Evolutionary conservation across 2,113 vertebrate species (phyloP), one percentile per base, ranked within the genome.

Genomic region (Trichomycterus rosablanca): DNA sequence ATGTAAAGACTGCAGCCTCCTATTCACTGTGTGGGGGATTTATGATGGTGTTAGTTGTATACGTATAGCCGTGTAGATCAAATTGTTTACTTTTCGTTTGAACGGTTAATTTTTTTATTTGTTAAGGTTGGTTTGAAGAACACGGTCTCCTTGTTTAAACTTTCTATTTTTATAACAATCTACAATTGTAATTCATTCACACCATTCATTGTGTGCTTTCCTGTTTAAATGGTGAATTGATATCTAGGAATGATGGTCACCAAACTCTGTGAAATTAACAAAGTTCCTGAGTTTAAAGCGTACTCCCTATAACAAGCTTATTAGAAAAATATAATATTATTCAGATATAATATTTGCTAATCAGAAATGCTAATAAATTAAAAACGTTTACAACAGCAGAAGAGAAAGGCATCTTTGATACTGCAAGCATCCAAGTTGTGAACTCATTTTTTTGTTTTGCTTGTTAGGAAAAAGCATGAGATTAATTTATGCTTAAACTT

Each of bases 111-210:
- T 65, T 49, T 59, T 43, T 37, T 9, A 20, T 43, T 54, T 61
- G 44, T 44, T 59, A n/a, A 42, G 18, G 46, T 60, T 43, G 2
- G 20, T 60, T 44, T 49, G 43, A 16, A 67, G 61, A 51, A 63
- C 39, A 53, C 62, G 7, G 26, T 7, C 3, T 30, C 7, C 7
- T 7, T 4, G 7, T 30, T 30, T 30, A 3, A 30, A 7, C 3
- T 30, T 30, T 30, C 7, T 30, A n/a, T 30, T 75, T 77, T 79
- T 76, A 73, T 77, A 69, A 68, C 63, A 48, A 73, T 61, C 22
- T n/a, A 12, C 39, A 58, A 40, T 46, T 55, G 48, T 60, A 66
- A 60, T 26, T 35, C 15, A 42, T 63, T 32, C 42, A 46, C 40
- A 44, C 24, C 58, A 62, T n/a, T n/a, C n/a, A n/a, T n/a, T n/a